A percentile compares a stretch with the other conserved stretches of the same genome.
These are phyloP conservation scores for Electrophaes corylata DNA, from an alignment of 2,888 invertebrate species.

Conservation along the genomic window DNA sequence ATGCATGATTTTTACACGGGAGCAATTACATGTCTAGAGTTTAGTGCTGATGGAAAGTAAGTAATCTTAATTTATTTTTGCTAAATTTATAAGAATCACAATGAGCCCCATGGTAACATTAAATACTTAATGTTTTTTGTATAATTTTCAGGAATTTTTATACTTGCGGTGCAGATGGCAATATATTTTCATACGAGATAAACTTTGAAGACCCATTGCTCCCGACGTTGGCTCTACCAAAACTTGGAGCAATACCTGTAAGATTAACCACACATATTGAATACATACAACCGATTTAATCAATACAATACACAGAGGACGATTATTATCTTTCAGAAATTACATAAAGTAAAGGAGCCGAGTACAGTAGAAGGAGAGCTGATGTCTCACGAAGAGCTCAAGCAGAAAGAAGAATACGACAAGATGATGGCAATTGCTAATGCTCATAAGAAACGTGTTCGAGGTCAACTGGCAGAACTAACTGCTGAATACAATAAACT, in stretches of 20 bases:
- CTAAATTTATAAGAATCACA: neutral
- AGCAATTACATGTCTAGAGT: conserved; percentile 85
- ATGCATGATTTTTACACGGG: conserved; percentile 92
- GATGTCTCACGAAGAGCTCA: conserved; percentile 86
- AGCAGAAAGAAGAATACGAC: conserved; percentile 87
- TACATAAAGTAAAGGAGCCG: conserved; percentile 57
- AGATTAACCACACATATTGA: conserved; percentile 34
- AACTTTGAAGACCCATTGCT: conserved; percentile 70
- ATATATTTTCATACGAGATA: conserved; percentile 88
- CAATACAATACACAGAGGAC: neutral
- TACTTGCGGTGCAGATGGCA: conserved; percentile 89
- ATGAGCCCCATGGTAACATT: neutral
- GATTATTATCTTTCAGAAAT: conserved; percentile 44
- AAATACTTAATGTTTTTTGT: neutral
- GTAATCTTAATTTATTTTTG: conserved; percentile 2
- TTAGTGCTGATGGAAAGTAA: conserved; percentile 85
- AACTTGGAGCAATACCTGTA: conserved; percentile 49
- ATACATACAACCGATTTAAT: neutral
- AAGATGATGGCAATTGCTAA: conserved; percentile 85
- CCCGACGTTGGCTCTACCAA: conserved; percentile 37
- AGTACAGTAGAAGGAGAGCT: conserved; percentile 72
- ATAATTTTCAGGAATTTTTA: conserved; percentile 68
- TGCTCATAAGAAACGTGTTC: conserved; percentile 85
- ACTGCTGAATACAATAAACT: conserved; percentile 85
- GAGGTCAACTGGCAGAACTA: conserved; percentile 80